Percentiles rank a stretch among this genome's conserved stretches.
Evolutionary conservation across 2,888 invertebrate species (phyloP).

Genomic region (Watsonalla cultraria): DNA sequence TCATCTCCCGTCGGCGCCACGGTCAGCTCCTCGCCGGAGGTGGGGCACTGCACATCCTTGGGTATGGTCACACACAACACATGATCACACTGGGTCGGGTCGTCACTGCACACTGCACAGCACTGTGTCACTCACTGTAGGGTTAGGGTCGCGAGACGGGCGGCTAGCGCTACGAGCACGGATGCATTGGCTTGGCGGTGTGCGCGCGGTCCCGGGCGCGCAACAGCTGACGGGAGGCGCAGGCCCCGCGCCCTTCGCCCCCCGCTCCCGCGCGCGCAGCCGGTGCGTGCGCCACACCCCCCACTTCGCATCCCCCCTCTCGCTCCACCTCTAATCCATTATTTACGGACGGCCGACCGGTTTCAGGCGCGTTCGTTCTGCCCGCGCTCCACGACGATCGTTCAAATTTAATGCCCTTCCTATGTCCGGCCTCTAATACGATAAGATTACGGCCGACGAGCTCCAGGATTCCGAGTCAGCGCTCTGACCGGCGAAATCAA

Average conservation of each 20-base stretch:
- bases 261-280: constrained; percentile 56
- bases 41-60: constrained; percentile 59
- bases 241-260: constrained; percentile 40
- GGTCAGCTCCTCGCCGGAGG: constrained; percentile 65
- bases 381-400: constrained; percentile 66
- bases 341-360: constrained; percentile 77
- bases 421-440: constrained; percentile 75
- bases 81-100: constrained; percentile 25
- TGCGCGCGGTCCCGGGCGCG: constrained; percentile 70
- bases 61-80: constrained; percentile 55
- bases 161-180: constrained; percentile 64
- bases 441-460: constrained; percentile 65
- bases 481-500: background rate
- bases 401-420: constrained; percentile 77
- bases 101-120: constrained; percentile 47
- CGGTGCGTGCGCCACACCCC: constrained; percentile 64
- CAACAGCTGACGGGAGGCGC: constrained; percentile 78
- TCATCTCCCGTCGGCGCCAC: constrained; percentile 61
- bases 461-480: constrained; percentile 17
- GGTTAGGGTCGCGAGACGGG: constrained; percentile 29
- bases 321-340: constrained; percentile 75
- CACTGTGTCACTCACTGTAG: constrained; percentile 47
- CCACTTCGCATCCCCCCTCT: constrained; percentile 43
- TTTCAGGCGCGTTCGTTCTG: constrained; percentile 73
- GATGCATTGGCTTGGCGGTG: constrained; percentile 69